Percentiles rank a stretch among this genome's conserved stretches.
These are phyloP conservation scores for Sepiola atlantica DNA, from an alignment of 2,888 invertebrate species.

Conservation along the genomic window DNA sequence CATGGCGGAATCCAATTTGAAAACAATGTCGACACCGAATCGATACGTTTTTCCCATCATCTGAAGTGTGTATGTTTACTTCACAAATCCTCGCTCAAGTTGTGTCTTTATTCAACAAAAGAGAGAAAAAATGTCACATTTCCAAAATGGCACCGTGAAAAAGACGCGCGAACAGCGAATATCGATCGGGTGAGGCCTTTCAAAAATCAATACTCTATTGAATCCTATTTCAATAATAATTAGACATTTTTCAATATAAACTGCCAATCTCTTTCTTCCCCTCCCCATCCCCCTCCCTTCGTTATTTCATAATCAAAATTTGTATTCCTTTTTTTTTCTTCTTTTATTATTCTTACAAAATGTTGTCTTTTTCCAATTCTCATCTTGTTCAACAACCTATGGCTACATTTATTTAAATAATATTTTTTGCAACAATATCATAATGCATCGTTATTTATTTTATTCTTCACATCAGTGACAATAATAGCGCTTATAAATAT, in stretches of 20 bases:
- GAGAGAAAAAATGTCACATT: conserved; percentile 14
- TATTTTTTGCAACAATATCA: background rate
- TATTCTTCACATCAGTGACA: background rate
- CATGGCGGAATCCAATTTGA: background rate
- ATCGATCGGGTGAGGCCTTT: background rate
- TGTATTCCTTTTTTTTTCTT: background rate
- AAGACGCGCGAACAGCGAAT: conserved; percentile 9
- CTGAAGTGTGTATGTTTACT: background rate
- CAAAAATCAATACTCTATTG: conserved; percentile 3
- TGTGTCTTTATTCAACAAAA: background rate
- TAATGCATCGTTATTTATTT: background rate
- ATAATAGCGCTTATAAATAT: background rate
- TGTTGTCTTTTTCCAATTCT: background rate
- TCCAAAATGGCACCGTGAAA: background rate
- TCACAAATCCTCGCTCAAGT: background rate
- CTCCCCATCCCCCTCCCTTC: background rate
- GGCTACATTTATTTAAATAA: background rate
- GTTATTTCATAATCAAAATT: background rate
- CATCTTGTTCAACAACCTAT: background rate
- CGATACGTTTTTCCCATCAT: background rate
- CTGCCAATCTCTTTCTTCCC: conserved; percentile 16
- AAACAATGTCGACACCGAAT: background rate
- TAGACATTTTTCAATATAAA: conserved; percentile 33
- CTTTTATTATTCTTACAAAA: background rate
- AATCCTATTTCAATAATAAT: conserved; percentile 8